These are phyloP conservation scores for Lagopus muta DNA, from an alignment of 2,113 vertebrate genomes.

Conservation along the genomic window DNA sequence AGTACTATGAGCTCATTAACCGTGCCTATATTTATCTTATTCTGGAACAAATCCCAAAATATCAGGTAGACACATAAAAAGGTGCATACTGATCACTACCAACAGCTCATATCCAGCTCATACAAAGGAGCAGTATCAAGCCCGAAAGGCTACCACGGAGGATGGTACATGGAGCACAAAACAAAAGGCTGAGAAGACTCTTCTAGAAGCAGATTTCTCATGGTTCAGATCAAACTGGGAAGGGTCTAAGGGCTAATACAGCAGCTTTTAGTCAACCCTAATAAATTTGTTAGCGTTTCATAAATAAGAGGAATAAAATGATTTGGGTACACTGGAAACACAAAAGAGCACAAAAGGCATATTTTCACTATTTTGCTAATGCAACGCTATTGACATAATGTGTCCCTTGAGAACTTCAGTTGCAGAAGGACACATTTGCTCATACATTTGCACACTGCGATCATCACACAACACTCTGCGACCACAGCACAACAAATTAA, in stretches of 20 bases:
- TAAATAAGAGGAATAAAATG: neutral
- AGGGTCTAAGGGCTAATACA: neutral
- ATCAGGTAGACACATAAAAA: neutral
- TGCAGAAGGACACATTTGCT: neutral
- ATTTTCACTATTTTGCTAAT: neutral
- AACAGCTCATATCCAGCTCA: neutral
- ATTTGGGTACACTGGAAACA: neutral
- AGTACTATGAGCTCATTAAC: neutral
- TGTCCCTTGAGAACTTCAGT: neutral
- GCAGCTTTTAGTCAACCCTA: neutral
- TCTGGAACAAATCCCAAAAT: neutral
- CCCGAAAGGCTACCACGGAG: neutral
- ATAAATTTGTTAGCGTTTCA: neutral
- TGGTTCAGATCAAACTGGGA: neutral
- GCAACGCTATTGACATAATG: accelerated
- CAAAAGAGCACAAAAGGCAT: neutral
- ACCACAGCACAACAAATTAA: neutral
- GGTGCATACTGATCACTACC: neutral
- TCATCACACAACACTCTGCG: neutral
- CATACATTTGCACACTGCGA: neutral
- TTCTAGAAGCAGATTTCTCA: neutral
- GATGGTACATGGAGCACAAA: neutral
- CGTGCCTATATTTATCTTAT: neutral
- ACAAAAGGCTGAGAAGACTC: neutral
- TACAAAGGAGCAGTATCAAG: neutral